These are phyloP conservation scores for Harlomillsia oculata DNA, from an alignment of 1,140 invertebrate species.

Conservation along the genomic window DNA sequence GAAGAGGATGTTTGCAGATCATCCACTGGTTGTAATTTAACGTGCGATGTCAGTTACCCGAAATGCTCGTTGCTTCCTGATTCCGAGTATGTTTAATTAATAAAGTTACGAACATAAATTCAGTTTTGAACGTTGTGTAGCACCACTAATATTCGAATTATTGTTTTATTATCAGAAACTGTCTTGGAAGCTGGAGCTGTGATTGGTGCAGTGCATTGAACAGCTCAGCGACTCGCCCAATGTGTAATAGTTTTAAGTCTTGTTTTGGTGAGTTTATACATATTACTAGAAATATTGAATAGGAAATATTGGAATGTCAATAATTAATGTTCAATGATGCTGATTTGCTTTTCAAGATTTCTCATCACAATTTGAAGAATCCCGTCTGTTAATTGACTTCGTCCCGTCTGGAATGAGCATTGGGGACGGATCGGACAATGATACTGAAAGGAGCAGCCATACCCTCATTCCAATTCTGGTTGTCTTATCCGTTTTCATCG, in stretches of 20 bases:
- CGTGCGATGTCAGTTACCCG: neutral
- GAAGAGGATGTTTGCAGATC: slow-evolving; percentile 1
- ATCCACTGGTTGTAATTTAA: neutral
- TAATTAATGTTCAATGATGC: too few species aligned
- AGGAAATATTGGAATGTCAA: too few species aligned
- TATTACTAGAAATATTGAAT: neutral
- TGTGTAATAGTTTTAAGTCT: slow-evolving; percentile 18
- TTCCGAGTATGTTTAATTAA: neutral
- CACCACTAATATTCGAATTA: too few species aligned
- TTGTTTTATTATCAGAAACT: slow-evolving; percentile 46
- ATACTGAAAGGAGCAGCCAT: slow-evolving; percentile 12
- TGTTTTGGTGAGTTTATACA: slow-evolving; percentile 27
- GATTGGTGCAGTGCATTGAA: slow-evolving; percentile 68
- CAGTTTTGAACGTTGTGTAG: too few species aligned
- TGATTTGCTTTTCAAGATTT: too few species aligned
- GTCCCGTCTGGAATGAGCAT: too few species aligned
- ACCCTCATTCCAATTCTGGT: slow-evolving; percentile 54
- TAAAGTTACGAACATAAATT: too few species aligned
- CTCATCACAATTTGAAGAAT: too few species aligned
- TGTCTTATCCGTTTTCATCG: slow-evolving; percentile 52
- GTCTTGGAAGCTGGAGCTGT: slow-evolving; percentile 74
- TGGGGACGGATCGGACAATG: neutral
- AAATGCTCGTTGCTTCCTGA: neutral
- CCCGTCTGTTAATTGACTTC: too few species aligned
- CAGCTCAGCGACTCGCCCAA: neutral